Conservation (phyloP, 2,888 invertebrate genomes). For the Lasioglossum marginatum region DNA sequence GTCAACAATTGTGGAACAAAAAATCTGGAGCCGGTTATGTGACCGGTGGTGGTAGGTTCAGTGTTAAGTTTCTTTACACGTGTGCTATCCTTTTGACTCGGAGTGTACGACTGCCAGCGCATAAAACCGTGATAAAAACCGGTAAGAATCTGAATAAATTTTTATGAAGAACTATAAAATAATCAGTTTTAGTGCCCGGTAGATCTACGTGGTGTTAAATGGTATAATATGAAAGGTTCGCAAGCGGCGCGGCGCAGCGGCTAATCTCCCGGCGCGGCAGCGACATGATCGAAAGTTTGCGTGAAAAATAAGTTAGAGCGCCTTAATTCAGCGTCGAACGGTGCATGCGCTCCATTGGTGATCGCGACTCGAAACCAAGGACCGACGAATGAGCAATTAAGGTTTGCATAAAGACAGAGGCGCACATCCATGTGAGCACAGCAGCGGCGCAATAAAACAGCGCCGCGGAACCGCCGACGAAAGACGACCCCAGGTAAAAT, state of each 20-base stretch:
- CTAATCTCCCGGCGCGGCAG: background rate
- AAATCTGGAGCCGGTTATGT: too few species aligned
- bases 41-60: too few species aligned
- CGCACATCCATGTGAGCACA: conserved; percentile 51
- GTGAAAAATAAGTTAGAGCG: conserved; percentile 49
- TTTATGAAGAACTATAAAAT: background rate
- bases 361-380: conserved; percentile 54
- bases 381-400: conserved; percentile 55
- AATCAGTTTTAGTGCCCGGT: background rate
- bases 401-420: conserved; percentile 58
- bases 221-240: background rate
- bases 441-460: conserved; percentile 57
- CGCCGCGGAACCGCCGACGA: conserved; percentile 40
- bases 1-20: too few species aligned
- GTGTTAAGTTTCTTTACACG: too few species aligned
- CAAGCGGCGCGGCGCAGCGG: too few species aligned
- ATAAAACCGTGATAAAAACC: too few species aligned
- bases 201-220: background rate
- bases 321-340: conserved; percentile 42
- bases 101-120: too few species aligned
- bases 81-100: too few species aligned
- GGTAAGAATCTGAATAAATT: too few species aligned
- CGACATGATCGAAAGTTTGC: conserved; percentile 38
- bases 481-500: conserved; percentile 51
- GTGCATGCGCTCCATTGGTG: conserved; percentile 50